Percentiles rank a stretch among this genome's conserved stretches.
Conservation (phyloP, 1,140 invertebrate species). For the Scaptomyza montana region DNA sequence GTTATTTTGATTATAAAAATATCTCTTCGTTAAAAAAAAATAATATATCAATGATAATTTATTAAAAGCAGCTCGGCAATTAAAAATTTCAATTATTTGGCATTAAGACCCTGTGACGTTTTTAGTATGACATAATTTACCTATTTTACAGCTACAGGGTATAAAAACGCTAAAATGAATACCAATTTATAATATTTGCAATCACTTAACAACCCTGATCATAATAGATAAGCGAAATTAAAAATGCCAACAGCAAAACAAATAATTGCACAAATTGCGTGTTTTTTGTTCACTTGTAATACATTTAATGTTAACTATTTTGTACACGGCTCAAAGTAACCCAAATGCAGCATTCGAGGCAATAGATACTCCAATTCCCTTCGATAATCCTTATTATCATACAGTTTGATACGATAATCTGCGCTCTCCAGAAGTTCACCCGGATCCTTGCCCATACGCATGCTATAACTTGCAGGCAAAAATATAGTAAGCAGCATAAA, state of each 20-base stretch:
- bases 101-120: too few relatives aligned
- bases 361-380: constrained; percentile 46
- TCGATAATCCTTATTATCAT: background rate
- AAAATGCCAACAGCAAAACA: background rate
- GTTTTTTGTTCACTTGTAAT: background rate
- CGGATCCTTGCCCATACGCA: constrained; percentile 41
- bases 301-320: background rate
- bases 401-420: background rate
- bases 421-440: constrained; percentile 17
- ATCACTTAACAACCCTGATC: background rate
- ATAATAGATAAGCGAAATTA: background rate
- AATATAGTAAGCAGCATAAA: constrained; percentile 45
- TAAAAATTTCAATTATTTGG: too few relatives aligned
- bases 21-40: too few relatives aligned
- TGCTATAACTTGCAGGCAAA: constrained; percentile 21
- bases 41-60: too few relatives aligned
- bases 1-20: too few relatives aligned
- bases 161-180: too few relatives aligned
- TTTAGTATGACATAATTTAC: too few relatives aligned
- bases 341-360: constrained; percentile 40
- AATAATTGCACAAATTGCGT: background rate
- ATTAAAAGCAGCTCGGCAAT: too few relatives aligned
- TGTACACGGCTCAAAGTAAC: constrained; percentile 47
- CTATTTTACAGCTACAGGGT: too few relatives aligned
- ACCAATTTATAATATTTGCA: background rate